A percentile compares a stretch with the other conserved stretches of the same genome.
phyloP scores from a whole-genome alignment of 2,113 vertebrate species.

The Grallaria varia region DNA sequence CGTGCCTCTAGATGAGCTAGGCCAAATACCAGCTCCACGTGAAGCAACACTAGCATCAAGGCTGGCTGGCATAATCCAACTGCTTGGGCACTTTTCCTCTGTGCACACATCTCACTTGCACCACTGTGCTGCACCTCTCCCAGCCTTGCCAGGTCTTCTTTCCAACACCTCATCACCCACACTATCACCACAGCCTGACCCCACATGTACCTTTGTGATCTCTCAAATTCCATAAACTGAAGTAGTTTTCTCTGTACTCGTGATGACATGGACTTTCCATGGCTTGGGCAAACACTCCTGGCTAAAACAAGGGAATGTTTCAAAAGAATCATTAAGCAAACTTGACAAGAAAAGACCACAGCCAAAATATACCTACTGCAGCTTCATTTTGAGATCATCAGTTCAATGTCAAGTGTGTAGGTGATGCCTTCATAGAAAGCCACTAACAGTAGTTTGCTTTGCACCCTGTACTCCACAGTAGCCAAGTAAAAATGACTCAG shows the following conservation, averaged over 20 bases:
- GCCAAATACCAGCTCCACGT: background rate
- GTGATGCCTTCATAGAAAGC: background rate
- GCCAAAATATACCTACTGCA: background rate
- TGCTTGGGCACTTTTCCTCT: background rate
- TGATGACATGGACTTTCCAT: constrained; percentile 64
- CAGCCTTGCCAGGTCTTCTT: background rate
- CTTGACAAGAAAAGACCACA: background rate
- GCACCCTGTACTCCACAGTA: background rate
- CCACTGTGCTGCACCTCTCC: background rate
- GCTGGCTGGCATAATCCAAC: background rate
- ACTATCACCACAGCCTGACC: background rate
- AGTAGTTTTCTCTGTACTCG: constrained; percentile 70
- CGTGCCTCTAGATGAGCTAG: background rate
- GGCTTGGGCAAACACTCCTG: constrained; percentile 79
- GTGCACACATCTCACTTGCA: background rate
- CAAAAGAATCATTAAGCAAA: background rate
- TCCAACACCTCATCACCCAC: background rate
- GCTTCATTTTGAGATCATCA: background rate
- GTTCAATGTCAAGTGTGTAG: background rate
- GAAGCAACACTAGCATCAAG: accelerated
- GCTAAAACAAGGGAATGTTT: constrained; percentile 25
- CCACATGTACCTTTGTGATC: constrained; percentile 15
- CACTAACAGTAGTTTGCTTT: background rate
- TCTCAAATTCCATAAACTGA: constrained; percentile 83
- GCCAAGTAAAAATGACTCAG: background rate